Evolutionary conservation across 1,140 invertebrate genomes (phyloP).

Genomic region (Steinernema khuongi): DNA sequence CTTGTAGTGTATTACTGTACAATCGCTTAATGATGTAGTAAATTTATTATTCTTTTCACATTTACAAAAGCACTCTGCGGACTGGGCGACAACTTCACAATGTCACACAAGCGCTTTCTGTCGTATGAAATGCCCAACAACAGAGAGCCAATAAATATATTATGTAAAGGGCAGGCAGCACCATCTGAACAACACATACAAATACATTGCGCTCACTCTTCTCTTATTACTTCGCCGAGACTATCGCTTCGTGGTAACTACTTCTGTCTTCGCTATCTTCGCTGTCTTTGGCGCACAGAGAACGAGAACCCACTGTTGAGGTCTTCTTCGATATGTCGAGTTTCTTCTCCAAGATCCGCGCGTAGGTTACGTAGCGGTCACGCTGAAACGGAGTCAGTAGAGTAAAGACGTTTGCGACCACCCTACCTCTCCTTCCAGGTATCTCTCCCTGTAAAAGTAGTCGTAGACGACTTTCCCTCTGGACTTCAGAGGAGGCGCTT

Average conservation of each 20-base stretch:
- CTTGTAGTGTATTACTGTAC: neutral
- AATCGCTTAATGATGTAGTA: too few relatives aligned
- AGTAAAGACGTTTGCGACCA: neutral
- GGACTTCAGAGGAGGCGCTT: conserved; percentile 49
- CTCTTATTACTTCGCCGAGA: neutral
- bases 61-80: neutral
- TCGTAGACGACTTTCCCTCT: conserved; percentile 49
- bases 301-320: neutral
- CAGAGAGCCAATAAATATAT: neutral
- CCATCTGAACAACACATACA: neutral
- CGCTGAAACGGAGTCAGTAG: neutral
- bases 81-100: too few relatives aligned
- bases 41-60: too few relatives aligned
- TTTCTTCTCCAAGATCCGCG: neutral
- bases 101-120: too few relatives aligned
- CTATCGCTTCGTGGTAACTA: neutral
- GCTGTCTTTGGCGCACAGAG: neutral
- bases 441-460: conserved; percentile 54
- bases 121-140: neutral
- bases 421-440: conserved; percentile 48
- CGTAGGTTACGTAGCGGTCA: neutral
- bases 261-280: neutral
- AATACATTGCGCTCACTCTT: neutral
- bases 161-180: neutral
- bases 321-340: neutral